Conservation (phyloP, 2,113 vertebrate genomes). For the Stictonetta naevosa region DNA sequence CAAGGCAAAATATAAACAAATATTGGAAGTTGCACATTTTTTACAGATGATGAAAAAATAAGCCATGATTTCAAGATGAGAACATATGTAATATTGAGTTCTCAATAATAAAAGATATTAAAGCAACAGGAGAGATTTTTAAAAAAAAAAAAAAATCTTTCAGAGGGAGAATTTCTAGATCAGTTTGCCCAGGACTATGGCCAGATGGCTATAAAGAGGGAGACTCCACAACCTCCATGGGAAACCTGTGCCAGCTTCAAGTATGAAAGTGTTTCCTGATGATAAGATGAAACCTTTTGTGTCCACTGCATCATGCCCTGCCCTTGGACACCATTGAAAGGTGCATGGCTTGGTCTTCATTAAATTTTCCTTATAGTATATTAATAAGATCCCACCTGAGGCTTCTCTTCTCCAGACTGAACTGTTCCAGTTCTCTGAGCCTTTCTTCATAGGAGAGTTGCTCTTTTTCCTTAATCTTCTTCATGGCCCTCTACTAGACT, state of each 20-base stretch:
- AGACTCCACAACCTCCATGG: background rate
- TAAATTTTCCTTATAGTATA: background rate
- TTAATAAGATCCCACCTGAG: background rate
- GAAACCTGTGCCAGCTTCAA: background rate
- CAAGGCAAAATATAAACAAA: background rate
- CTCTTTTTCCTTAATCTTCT: background rate
- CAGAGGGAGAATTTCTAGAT: no score
- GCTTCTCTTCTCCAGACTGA: background rate
- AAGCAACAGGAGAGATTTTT: no score
- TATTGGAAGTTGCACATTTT: background rate
- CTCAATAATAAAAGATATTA: background rate
- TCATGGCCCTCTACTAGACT: background rate
- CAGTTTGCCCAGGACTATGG: no score
- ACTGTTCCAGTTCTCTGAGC: background rate
- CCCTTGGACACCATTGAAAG: background rate
- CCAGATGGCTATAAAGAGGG: background rate
- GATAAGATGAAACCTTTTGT: background rate
- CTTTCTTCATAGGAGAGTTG: background rate
- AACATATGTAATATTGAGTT: background rate
- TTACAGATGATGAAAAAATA: background rate
- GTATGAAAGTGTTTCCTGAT: background rate
- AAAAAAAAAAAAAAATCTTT: no score
- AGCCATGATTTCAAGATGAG: background rate
- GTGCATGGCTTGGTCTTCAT: background rate
- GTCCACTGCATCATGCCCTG: background rate